Evolutionary conservation across 2,113 vertebrate genomes (phyloP).

Genomic region (Spheniscus mendiculus): DNA sequence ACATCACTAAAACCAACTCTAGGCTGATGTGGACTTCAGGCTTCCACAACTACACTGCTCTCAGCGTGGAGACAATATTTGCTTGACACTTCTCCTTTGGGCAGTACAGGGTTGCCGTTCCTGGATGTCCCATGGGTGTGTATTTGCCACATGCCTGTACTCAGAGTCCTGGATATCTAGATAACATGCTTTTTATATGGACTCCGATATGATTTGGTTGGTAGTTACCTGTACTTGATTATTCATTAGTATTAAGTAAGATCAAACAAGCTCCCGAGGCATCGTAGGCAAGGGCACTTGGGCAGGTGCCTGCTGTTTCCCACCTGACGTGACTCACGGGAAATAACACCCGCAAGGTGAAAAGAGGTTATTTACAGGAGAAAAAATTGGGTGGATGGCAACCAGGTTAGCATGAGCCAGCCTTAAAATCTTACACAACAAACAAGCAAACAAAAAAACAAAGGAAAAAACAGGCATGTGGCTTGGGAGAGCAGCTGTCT

Average conservation of each 20-base stretch:
- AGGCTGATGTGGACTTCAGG: background rate
- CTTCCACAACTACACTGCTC: background rate
- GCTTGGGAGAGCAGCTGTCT: background rate
- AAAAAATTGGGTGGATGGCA: background rate
- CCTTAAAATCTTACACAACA: background rate
- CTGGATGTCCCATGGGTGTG: background rate
- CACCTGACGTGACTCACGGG: background rate
- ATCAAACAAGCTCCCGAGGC: background rate
- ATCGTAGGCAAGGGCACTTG: fast-evolving
- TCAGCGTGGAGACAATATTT: background rate
- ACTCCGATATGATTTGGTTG: background rate
- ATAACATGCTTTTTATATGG: background rate
- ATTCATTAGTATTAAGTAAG: background rate
- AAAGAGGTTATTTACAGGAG: background rate
- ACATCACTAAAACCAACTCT: background rate
- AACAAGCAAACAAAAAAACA: background rate
- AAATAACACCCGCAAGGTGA: background rate
- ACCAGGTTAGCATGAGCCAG: background rate
- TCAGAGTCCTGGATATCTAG: background rate
- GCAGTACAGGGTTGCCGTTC: background rate
- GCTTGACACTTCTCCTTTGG: background rate
- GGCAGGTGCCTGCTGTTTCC: background rate
- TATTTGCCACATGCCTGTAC: background rate
- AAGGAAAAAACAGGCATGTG: background rate
- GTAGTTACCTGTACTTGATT: background rate